These are phyloP conservation scores for Ceuthmochares aereus DNA, from an alignment of 2,113 vertebrate genomes.

Conservation along the genomic window DNA sequence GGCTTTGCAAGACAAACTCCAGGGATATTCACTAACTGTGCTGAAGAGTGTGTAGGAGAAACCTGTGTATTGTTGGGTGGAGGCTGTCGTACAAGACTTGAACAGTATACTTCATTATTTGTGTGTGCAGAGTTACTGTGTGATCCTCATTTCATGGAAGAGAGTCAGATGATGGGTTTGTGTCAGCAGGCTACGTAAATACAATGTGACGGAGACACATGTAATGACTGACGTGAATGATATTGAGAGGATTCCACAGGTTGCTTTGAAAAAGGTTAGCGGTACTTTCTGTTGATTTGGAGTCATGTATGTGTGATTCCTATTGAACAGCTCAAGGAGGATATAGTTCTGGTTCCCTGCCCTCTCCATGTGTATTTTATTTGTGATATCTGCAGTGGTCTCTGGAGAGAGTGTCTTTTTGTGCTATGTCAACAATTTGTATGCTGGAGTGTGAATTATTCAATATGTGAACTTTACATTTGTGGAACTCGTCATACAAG, in stretches of 20 bases:
- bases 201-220: not conserved
- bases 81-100: not conserved
- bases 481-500: not conserved
- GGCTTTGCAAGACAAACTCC: not conserved
- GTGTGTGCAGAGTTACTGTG: not conserved
- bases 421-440: not conserved
- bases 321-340: not conserved
- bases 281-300: not conserved
- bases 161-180: not conserved
- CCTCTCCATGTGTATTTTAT: not conserved
- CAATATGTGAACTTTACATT: not conserved
- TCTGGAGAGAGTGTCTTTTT: not conserved
- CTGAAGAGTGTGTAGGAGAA: not conserved
- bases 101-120: not conserved
- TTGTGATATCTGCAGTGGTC: not conserved
- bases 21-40: not conserved
- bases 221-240: not conserved
- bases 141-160: not conserved
- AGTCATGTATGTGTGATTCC: fast-evolving
- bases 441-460: not conserved
- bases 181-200: not conserved
- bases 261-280: not conserved
- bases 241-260: not conserved
- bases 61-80: not conserved
- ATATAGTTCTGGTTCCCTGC: not conserved